Base-by-base conservation (phyloP, 1,140 invertebrate species). In the Drosophila albomicans region DNA sequence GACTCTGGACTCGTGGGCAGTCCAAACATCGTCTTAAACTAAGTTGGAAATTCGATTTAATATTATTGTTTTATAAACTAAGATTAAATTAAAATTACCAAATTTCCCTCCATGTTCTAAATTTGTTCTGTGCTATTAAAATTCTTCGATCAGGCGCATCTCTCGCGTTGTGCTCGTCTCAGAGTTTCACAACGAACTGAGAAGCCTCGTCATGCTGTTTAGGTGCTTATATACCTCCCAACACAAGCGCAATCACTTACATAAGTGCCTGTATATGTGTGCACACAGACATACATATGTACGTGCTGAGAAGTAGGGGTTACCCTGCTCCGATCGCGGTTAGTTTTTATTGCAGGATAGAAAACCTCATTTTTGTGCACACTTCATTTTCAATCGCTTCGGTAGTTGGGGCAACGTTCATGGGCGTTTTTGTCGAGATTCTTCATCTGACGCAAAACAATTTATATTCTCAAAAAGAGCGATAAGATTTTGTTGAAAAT, bases 141-240 rank as follows among this genome's bases (percentile, higher is more conserved):
- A 43, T 5, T 43, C 3, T 13, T n/a, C n/a, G 25, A 1, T 5
- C 2, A 2, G 16, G 1, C 49, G 13, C 13, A 16, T 7, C 1
- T 2, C 7, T 13, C n/a, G 16, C 10, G 52, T 1, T 63, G 48
- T 15, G 6, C 0, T 8, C 59, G 6, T n/a, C 8, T 8, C 4
- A 15, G n/a, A 63, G 35, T 54, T 70, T 63, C 59, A 54, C 48
- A 63, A 54, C 28, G 8, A 46, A 70, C 67, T 70, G 25, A 63
- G 0, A 11, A 8, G 3, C 1, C 13, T 32, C 25, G 7, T 15
- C 8, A 10, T 20, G 16, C 16, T 16, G 2, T n/a, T 25, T 13
- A 6, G 41, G 6, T 54, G 30, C 15, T 54, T 70, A 54, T 70
- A 63, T 63, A 63, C 20, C 32, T n/a, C 25, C 51, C 67, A 52